Base-by-base conservation (phyloP, 2,797 vertebrate species). In the Chelonia mydas region DNA sequence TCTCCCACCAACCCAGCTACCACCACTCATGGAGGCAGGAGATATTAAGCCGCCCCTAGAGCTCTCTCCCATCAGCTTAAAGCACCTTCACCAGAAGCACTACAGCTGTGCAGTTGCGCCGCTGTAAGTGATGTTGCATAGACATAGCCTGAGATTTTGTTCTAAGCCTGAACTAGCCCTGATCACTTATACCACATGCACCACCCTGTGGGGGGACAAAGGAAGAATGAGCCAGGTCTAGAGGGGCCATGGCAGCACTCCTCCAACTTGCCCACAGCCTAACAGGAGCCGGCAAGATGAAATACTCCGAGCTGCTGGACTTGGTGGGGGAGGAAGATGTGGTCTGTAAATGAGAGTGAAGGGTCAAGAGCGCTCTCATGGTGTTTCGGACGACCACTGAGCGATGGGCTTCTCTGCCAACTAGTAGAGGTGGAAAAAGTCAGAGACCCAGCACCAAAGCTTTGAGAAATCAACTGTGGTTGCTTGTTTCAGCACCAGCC, bases 191-290 rank as follows among this genome's bases (percentile, higher is more conserved):
- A 9, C 50, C 17, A 45, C 10, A 0, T 54, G 2, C 2, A 3
- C 10, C 21, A 51, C 1, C 23, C 57, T 19, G 6, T 53, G 41
- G 72, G 84, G 83, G 84, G 79, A 45, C 2, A 4, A 47, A 25
- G 23, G 41, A 41, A 76, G 33, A 81, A 17, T 1, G 41, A 25
- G 50, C 5, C 28, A 47, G 28, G 5, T 59, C 8, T 31, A 11
- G 55, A 53, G 68, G 59, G 3, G 53, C 15, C 27, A 0, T 0
- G 84, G n/a, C 25, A 54, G 50, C 59, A 57, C 31, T 11, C 13
- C 51, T 76, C 50, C 84, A 89, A 3, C 45, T 50, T 47, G 77
- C 17, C 12, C 25, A 8, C 0, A 72, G 31, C 2, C 49, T 77
- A 7, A 5, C 47, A 59, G 55, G 33, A 37, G 12, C 19, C 5